phyloP scores from a whole-genome alignment of 2,797 vertebrate genomes.

The Hypotaenidia philippensis region DNA sequence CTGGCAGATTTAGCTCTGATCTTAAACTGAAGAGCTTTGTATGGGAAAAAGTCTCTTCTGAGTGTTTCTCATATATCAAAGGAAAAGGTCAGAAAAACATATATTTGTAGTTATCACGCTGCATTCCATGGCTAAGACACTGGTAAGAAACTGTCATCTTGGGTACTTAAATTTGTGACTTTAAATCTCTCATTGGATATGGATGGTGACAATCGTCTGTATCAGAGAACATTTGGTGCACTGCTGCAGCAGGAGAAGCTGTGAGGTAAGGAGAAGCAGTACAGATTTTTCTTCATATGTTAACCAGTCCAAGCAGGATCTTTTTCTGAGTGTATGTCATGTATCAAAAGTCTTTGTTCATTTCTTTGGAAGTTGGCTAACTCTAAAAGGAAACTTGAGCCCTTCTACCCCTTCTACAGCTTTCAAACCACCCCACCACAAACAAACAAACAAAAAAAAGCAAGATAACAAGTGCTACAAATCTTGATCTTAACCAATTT shows the following conservation, averaged over 20 bases:
- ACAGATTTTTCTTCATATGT: neutral
- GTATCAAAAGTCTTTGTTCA: neutral
- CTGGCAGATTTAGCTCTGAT: neutral
- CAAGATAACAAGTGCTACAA: neutral
- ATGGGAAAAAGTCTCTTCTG: neutral
- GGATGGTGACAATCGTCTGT: neutral
- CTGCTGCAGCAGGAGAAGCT: neutral
- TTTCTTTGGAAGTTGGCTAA: neutral
- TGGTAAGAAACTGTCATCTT: neutral
- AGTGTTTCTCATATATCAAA: neutral
- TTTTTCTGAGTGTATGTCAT: neutral
- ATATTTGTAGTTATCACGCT: neutral
- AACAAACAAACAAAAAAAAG: neutral
- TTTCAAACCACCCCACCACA: neutral
- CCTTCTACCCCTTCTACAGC: neutral
- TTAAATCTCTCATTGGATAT: neutral
- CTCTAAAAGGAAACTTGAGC: neutral
- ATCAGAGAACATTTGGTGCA: neutral
- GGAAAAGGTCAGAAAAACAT: neutral
- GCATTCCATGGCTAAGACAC: neutral
- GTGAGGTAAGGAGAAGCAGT: neutral
- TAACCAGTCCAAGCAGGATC: neutral
- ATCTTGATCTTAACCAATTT: neutral
- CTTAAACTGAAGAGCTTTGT: neutral
- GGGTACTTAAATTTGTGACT: neutral